Evolutionary conservation across 2,113 vertebrate species (phyloP).

Genomic region (Paramisgurnus dabryanus): DNA sequence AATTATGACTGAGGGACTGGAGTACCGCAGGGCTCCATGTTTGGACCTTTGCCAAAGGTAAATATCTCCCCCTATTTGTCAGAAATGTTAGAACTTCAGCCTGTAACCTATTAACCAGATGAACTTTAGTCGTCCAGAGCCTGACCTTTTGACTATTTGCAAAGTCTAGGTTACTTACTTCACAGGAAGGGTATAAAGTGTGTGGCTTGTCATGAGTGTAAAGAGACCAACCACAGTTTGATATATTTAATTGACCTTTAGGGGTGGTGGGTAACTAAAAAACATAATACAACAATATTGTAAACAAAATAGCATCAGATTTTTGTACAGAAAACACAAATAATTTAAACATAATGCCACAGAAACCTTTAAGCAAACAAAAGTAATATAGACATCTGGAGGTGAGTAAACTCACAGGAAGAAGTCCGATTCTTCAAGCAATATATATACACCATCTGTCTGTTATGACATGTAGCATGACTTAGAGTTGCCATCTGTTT

Average conservation of each 20-base stretch:
- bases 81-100: background rate
- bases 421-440: no score
- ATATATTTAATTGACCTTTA: no score
- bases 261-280: no score
- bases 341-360: background rate
- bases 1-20: slow-evolving; percentile 3
- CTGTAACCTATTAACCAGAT: slow-evolving; percentile 10
- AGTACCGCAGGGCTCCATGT: background rate
- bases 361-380: background rate
- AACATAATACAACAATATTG: no score
- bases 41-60: slow-evolving; percentile 8
- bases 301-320: no score
- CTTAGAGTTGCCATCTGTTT: background rate
- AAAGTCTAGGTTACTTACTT: slow-evolving; percentile 1
- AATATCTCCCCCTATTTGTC: slow-evolving; percentile 10
- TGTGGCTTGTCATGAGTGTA: no score
- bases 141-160: background rate
- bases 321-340: no score
- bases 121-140: background rate
- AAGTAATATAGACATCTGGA: no score
- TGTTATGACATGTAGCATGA: no score
- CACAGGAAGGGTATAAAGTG: background rate
- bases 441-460: background rate
- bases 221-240: no score
- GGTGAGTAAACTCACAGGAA: no score